These are phyloP conservation scores for Aramus guarauna DNA, from an alignment of 2,113 vertebrate species.

Conservation along the genomic window DNA sequence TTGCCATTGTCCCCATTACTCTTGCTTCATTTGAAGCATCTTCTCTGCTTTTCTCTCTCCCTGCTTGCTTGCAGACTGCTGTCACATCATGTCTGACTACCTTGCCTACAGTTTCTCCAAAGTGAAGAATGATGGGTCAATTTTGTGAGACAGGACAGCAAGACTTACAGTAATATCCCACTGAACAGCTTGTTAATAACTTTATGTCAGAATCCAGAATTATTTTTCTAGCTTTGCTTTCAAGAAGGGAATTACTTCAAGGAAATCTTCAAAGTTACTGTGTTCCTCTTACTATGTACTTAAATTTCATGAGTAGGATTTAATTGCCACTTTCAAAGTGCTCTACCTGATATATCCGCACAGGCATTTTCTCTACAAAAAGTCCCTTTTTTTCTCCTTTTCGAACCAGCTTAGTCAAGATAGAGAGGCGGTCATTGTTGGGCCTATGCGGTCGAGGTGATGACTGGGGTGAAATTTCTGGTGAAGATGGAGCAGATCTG, in stretches of 20 bases:
- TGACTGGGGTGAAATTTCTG: conserved; percentile 95
- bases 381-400: conserved; percentile 98
- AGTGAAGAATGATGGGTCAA: neutral
- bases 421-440: conserved; percentile 94
- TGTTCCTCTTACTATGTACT: neutral
- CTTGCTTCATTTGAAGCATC: neutral
- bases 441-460: conserved; percentile 94
- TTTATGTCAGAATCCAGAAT: neutral
- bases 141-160: neutral
- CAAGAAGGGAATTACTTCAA: neutral
- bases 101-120: neutral
- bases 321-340: neutral
- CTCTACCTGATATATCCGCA: conserved; percentile 92
- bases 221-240: neutral
- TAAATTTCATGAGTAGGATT: neutral
- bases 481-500: conserved; percentile 96
- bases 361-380: conserved; percentile 98
- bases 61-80: neutral
- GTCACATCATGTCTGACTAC: neutral
- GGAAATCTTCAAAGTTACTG: neutral
- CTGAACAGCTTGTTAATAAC: neutral
- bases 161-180: neutral
- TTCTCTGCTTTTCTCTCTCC: neutral
- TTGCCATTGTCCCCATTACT: neutral
- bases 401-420: conserved; percentile 93